Base-by-base conservation (phyloP, 2,797 vertebrate species). In the Malurus splendens region DNA sequence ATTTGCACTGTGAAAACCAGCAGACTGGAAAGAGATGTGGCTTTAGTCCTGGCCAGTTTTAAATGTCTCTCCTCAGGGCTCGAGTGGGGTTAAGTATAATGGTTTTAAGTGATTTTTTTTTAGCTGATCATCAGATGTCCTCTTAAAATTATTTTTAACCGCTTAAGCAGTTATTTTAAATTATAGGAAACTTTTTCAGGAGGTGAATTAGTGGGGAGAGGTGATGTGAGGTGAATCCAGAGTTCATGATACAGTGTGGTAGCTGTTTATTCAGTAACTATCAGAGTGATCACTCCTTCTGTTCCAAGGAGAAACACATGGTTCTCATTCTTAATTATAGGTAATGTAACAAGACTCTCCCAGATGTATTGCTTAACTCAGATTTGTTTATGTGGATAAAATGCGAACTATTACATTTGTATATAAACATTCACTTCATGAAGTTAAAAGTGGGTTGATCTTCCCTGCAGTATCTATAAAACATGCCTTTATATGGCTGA, bases 401-500 rank as follows among this genome's bases (percentile, higher is more conserved):
- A 95, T 93, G 79, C 2, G 2, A 87, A 73, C 59, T 90, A 81
- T 93, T 92, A 41, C 86, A 62, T 73, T 70, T 94, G 85, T 87
- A 52, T 92, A 92, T 94, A 95, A 93, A 91, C 90, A 78, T 57
- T 85, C 33, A 7, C 75, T 85, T 57, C 68, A 13, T 45, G 33
- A 89, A 90, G 90, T 70, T 87, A 89, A 85, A 95, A 90, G 70
- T 56, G 88, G 84, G 90, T 82, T 85, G 82, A 51, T 89, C 84
- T 81, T 81, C 41, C 25, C 5, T n/a, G 83, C 67, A 18, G 45
- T 77, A 81, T 92, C 82, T 89, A 82, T 92, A 71, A 92, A 94
- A 93, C 89, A 90, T 95, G 94, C 70, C 93, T 95, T 95, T 94
- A 94, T 95, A 95, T 95, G 93, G 94, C 88, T 12, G 84, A 74